Evolutionary conservation across 2,113 vertebrate genomes (phyloP).

Genomic region (Vimba vimba): DNA sequence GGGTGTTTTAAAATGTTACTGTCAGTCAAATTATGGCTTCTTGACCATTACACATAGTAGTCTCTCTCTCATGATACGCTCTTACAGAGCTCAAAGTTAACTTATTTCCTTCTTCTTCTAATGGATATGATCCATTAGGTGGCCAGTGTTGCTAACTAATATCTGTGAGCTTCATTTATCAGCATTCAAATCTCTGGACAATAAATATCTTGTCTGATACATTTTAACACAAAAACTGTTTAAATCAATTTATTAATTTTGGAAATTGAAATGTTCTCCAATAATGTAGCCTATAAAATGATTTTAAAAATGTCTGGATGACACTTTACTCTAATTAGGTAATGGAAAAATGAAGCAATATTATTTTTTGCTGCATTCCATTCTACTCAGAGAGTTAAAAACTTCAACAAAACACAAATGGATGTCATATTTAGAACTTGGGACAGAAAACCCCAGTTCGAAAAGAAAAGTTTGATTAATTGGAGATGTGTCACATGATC

Average conservation of each 20-base stretch:
- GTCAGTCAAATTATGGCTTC: constrained; percentile 18
- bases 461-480: too few relatives aligned
- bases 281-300: not conserved
- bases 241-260: not conserved
- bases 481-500: too few relatives aligned
- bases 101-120: not conserved
- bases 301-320: not conserved
- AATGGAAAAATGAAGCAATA: not conserved
- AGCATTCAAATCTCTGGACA: not conserved
- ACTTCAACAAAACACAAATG: too few relatives aligned
- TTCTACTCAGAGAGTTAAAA: too few relatives aligned
- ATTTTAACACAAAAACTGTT: not conserved
- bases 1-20: constrained; percentile 2
- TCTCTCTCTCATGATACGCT: not conserved
- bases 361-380: too few relatives aligned
- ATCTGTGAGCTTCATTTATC: not conserved
- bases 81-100: not conserved
- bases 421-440: too few relatives aligned
- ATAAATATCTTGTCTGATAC: not conserved
- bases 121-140: not conserved
- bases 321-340: not conserved
- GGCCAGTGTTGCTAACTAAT: not conserved
- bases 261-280: not conserved
- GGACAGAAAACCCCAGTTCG: too few relatives aligned
- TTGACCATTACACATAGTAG: not conserved